Conservation (phyloP, 2,888 invertebrate species). For the Vesta saturnalis region DNA sequence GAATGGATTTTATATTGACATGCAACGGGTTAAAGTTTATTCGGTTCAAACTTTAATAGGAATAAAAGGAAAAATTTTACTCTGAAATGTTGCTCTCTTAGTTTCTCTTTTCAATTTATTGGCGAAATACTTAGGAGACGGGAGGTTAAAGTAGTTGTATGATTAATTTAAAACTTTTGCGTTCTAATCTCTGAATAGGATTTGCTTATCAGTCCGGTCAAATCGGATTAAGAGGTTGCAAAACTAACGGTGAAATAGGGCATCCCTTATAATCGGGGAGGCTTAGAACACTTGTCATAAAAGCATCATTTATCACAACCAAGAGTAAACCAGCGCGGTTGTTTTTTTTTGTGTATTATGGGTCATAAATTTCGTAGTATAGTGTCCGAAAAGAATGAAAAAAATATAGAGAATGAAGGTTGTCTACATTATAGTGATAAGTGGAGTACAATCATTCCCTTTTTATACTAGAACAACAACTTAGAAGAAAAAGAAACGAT, state of each 20-base stretch:
- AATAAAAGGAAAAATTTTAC: constrained; percentile 10
- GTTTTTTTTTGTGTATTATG: constrained; percentile 50
- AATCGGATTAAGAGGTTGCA: constrained; percentile 39
- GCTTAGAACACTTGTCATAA: constrained; percentile 45
- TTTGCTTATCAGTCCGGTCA: constrained; percentile 37
- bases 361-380: constrained; percentile 49
- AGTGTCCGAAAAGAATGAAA: constrained; percentile 45
- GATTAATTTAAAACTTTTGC: constrained; percentile 38
- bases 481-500: constrained; percentile 18
- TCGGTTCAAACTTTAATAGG: constrained; percentile 16
- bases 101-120: background rate
- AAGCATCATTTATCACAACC: constrained; percentile 50
- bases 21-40: constrained; percentile 17
- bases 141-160: constrained; percentile 23
- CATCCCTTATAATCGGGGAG: constrained; percentile 30
- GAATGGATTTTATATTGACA: constrained; percentile 33
- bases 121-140: background rate
- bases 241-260: constrained; percentile 34
- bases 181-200: constrained; percentile 32
- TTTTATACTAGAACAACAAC: constrained; percentile 31
- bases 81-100: background rate
- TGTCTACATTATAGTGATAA: constrained; percentile 47
- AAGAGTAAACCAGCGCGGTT: constrained; percentile 44
- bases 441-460: constrained; percentile 45
- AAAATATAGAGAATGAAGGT: constrained; percentile 34